Conservation (phyloP, 2,888 invertebrate species). For the Agonopterix arenella region DNA sequence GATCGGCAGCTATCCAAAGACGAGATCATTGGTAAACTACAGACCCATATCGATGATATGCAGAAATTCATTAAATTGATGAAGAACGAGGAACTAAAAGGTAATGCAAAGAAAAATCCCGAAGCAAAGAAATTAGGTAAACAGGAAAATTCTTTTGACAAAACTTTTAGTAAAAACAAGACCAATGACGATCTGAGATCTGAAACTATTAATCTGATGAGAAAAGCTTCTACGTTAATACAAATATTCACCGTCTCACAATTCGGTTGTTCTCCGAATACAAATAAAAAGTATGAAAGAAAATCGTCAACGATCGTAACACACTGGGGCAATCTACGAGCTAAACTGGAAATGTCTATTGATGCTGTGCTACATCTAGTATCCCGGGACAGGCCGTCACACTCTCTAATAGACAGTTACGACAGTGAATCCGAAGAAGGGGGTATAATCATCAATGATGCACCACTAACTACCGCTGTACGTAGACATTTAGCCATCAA, state of each 20-base stretch:
- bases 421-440: constrained; percentile 79
- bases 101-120: constrained; percentile 24
- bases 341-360: constrained; percentile 93
- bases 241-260: constrained; percentile 96
- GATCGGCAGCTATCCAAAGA: constrained; percentile 97
- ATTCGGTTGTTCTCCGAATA: constrained; percentile 88
- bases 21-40: constrained; percentile 95
- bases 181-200: constrained; percentile 61
- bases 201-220: constrained; percentile 86
- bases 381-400: constrained; percentile 64
- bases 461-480: constrained; percentile 91
- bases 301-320: constrained; percentile 91
- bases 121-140: constrained; percentile 43
- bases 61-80: constrained; percentile 97
- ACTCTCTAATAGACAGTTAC: constrained; percentile 71
- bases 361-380: constrained; percentile 81
- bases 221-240: constrained; percentile 91
- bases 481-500: constrained; percentile 95
- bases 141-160: constrained; percentile 50
- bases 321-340: constrained; percentile 97
- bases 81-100: constrained; percentile 84
- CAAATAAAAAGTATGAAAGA: constrained; percentile 85
- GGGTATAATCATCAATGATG: constrained; percentile 78
- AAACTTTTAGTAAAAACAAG: constrained; percentile 50
- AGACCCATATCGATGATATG: constrained; percentile 97